Base-by-base conservation (phyloP, 2,113 vertebrate genomes). In the Alexandromys fortis region DNA sequence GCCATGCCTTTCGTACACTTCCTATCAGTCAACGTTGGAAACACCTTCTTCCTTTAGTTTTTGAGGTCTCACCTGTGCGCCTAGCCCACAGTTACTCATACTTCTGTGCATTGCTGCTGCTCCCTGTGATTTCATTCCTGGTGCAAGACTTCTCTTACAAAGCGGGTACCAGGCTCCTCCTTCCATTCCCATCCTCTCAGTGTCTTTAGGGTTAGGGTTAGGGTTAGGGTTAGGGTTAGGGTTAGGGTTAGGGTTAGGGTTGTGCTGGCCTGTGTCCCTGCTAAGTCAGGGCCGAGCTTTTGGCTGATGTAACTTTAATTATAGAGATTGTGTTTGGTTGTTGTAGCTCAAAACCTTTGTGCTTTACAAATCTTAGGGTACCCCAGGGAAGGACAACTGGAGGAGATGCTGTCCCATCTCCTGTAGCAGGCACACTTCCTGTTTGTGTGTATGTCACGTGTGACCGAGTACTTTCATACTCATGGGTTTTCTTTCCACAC, bases 271-370 rank as follows among this genome's bases (percentile, higher is more conserved):
- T 16, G 24, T 7, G 63, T 47, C 47, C 10, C 0, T 90, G 28
- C 22, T n/a, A 45, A 86, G 89, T 42, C 67, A 90, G 42, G 11
- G 55, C 38, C 42, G 30, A 68, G 45, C 35, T 89, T 77, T 82
- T 87, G 67, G 52, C 26, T 68, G 90, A 87, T 79, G 72, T 45
- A 19, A 91, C 72, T 93, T 96, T 58, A 85, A 52, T 93, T 78
- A 70, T 1, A 76, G 76, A 35, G 45, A 47, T 30, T 86, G 30
- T n/a, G 10, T 72, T 86, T 91, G 42, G 24, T 63, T 70, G 78
- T 91, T 93, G 33, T 67, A 81, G 65, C 73, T 65, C 68, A 73
- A 78, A 92, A 58, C 14, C 33, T 87, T 19, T 3, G 35, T 78
- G 55, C n/a, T 89, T 70, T 30, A 30, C 68, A 65, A n/a, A 89